phyloP scores from a whole-genome alignment of 1,140 invertebrate genomes.

The Listronotus bonariensis region DNA sequence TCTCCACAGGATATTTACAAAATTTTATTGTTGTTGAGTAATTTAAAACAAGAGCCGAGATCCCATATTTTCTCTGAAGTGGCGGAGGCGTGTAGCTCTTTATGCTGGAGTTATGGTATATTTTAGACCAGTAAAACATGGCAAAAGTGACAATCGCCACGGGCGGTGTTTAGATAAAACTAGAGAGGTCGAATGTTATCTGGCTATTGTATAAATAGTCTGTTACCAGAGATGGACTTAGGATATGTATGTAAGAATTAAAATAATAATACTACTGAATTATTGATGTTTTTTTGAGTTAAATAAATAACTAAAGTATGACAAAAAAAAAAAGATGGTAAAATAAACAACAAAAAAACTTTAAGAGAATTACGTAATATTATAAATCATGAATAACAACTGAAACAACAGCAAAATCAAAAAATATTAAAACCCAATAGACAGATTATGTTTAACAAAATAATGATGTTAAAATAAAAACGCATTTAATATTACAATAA shows the following conservation, averaged over 20 bases:
- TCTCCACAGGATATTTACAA: constrained; percentile 13
- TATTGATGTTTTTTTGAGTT: too few relatives aligned
- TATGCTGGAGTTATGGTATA: constrained; percentile 21
- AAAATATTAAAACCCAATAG: too few relatives aligned
- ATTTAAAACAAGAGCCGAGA: constrained; percentile 27
- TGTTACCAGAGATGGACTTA: neutral
- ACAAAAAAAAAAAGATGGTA: too few relatives aligned
- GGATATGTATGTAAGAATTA: neutral
- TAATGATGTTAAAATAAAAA: too few relatives aligned
- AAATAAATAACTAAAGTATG: too few relatives aligned
- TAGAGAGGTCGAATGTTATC: constrained; percentile 19
- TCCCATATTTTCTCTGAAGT: constrained; percentile 25
- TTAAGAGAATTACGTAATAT: too few relatives aligned
- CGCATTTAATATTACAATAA: too few relatives aligned
- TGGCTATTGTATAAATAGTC: neutral
- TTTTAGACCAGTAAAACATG: constrained; percentile 35
- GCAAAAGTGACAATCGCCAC: constrained; percentile 34
- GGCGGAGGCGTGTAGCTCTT: constrained; percentile 17
- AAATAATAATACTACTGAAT: too few relatives aligned
- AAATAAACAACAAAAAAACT: too few relatives aligned
- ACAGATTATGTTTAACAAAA: too few relatives aligned
- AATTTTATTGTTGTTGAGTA: constrained; percentile 26
- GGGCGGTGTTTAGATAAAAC: constrained; percentile 32
- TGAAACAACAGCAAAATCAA: too few relatives aligned
- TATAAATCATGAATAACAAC: too few relatives aligned